Evolutionary conservation across 2,888 invertebrate species (phyloP), one percentile per base, ranked within the genome.

Genomic region (Mimumesa dahlbomi): DNA sequence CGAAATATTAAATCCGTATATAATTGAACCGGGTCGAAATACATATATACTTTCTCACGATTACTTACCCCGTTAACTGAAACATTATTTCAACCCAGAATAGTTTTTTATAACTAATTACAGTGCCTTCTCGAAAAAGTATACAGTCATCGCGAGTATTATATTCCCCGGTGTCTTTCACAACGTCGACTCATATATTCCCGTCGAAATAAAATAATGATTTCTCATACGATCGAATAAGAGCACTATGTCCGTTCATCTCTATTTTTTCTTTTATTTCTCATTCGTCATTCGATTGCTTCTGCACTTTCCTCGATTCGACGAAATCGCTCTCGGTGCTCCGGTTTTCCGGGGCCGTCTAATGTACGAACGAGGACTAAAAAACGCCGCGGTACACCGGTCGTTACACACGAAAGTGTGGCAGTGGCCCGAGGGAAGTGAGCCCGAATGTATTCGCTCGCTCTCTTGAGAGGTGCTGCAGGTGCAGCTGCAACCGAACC

Each of bases 381-480:
- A 74, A 63, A 71, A 52, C 21, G 53, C 29, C 19, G 16, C 19
- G 14, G 25, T 3, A 16, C 31, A 22, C 19, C 61, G 57, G 64
- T 62, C 29, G 73, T 63, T 66, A 57, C 50, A n/a, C 38, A 62
- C 38, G 69, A 79, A 77, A 77, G 76, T 75, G 56, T 73, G 79
- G 62, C 79, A 70, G 58, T 56, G 50, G 69, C 62, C 73, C 62
- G 58, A 49, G 58, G 73, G 49, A 43, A 52, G 18, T 11, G 42
- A 22, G 48, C 42, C 38, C 53, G 43, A 70, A 61, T 56, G 61
- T 52, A 67, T 57, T 36, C 50, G 40, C 16, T 56, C 53, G 25
- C 50, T 43, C 7, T 36, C n/a, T 2, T 13, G 63, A 48, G 46
- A 31, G 48, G 31, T 21, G 49, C 13, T 34, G 61, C 66, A 63